Evolutionary conservation across 2,113 vertebrate genomes (phyloP), one percentile per base, ranked within the genome.

Genomic region (Uropsilus gracilis): DNA sequence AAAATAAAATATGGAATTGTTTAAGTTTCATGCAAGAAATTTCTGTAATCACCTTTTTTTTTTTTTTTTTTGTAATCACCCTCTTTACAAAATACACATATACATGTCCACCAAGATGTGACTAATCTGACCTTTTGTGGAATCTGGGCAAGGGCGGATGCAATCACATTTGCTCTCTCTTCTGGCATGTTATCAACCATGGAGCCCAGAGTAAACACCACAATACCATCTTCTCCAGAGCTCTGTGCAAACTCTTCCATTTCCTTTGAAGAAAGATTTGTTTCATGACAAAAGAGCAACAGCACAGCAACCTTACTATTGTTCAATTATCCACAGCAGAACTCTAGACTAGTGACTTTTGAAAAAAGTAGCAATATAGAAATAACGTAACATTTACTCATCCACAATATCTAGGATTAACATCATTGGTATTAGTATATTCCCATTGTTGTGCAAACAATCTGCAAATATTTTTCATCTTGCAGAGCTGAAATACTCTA

Each of bases 111-210:
- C n/a, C n/a, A n/a, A n/a, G n/a, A n/a, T n/a, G 39, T 1, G 4
- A 14, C 22, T 73, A 69, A 22, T 69, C 92, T 97, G 18, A 99
- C 99, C 98, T 99, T 99, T 81, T 99, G 99, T 91, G 99, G 99
- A 95, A 99, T 94, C 96, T 99, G 98, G 72, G 98, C 98, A 63
- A 99, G 98, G 17, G 98, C 99, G 30, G 97, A 97, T 24, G 99
- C 99, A 26, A 99, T 98, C 66, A 98, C 42, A 10, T 98, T 98
- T 28, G 94, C 98, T 82, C 94, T 99, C 91, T 99, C 99, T 50
- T 91, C 95, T 1, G 98, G 98, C 64, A 99, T 88, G 82, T 98
- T 99, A 34, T 97, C 86, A 86, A 99, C 55, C 26, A 73, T 30
- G 30, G 71, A 46, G 28, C 39, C 3, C 42, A 46, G 42, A 30